phyloP scores from a whole-genome alignment of 2,888 invertebrate species.

The Slavum lentiscoides region DNA sequence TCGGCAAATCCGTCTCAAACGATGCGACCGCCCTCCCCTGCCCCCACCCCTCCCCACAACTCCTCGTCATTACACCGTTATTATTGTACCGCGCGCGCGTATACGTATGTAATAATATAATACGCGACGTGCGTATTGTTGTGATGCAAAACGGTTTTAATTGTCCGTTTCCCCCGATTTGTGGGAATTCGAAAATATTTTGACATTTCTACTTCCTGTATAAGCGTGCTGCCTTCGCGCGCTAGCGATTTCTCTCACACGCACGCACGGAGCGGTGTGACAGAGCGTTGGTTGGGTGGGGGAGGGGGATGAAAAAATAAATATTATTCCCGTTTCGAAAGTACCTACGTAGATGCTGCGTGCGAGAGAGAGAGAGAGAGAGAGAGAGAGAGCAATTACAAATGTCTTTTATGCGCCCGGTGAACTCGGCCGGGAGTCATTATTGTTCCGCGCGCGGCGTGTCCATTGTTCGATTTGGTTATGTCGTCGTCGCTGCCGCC shows the following conservation, averaged over 20 bases:
- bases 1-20: constrained; percentile 16
- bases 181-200: constrained; percentile 52
- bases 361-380: no score
- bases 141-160: constrained; percentile 38
- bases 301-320: constrained; percentile 16
- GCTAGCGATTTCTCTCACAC: constrained; percentile 49
- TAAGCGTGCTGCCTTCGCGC: not conserved
- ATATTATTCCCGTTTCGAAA: constrained; percentile 45
- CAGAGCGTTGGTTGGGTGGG: not conserved
- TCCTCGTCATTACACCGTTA: no score
- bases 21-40: no score
- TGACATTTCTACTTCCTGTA: constrained; percentile 52
- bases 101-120: not conserved
- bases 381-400: constrained; percentile 44
- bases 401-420: constrained; percentile 50
- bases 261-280: not conserved
- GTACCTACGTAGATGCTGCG: constrained; percentile 10
- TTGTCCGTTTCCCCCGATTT: constrained; percentile 52
- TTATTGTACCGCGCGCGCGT: no score
- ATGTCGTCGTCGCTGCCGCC: constrained; percentile 37
- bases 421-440: constrained; percentile 50
- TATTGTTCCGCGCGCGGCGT: constrained; percentile 38
- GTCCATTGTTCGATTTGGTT: constrained; percentile 47
- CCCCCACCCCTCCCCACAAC: no score
- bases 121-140: constrained; percentile 3